Evolutionary conservation across 2,797 vertebrate species (phyloP).

Genomic region (Chaetodon trifasciatus): DNA sequence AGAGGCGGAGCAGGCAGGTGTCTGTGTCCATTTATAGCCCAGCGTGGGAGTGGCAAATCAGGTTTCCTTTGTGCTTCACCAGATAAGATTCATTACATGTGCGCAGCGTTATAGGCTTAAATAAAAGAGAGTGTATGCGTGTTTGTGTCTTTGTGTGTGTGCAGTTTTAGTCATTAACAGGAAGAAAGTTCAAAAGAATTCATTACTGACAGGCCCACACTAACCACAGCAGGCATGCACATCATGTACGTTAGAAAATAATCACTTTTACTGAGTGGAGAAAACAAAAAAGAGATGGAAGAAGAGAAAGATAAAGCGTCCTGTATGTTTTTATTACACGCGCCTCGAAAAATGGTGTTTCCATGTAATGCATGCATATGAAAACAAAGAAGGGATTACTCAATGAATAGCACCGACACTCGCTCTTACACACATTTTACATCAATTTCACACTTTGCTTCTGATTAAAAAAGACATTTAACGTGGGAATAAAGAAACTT

Average conservation of each 20-base stretch:
- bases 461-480: neutral
- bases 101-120: neutral
- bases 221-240: neutral
- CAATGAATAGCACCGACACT: neutral
- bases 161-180: neutral
- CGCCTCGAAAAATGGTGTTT: no score
- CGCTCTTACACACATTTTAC: neutral
- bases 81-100: neutral
- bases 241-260: neutral
- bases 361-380: no score
- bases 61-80: neutral
- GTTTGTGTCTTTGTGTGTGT: neutral
- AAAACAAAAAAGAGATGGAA: neutral
- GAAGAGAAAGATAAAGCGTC: no score
- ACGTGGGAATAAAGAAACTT: no score
- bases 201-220: neutral
- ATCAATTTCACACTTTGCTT: neutral
- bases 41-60: neutral
- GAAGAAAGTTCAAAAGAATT: neutral
- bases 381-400: neutral
- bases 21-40: conserved; percentile 1
- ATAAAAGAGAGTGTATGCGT: no score
- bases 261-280: no score
- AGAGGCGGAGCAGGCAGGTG: neutral
- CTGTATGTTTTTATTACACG: no score